Percentiles rank a stretch among this genome's conserved stretches.
phyloP scores from a whole-genome alignment of 92 coral and sea anemone genomes.

The Actinostola sp. region DNA sequence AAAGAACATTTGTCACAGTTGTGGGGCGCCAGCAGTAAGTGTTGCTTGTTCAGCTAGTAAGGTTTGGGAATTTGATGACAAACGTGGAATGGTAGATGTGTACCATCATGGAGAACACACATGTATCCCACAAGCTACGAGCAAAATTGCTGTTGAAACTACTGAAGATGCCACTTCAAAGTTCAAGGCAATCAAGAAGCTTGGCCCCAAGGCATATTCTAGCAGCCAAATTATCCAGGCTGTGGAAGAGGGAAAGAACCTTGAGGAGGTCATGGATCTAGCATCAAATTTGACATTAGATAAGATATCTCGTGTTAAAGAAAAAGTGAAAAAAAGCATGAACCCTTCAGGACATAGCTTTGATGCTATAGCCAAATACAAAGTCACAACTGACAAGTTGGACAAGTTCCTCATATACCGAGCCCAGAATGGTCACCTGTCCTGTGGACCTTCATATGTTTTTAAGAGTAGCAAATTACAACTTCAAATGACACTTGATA shows the following conservation, averaged over 20 bases:
- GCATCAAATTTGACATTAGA: slow-evolving; percentile 51
- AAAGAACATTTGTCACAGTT: too few relatives aligned
- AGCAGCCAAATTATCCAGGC: slow-evolving; percentile 62
- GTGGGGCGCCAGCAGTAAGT: too few relatives aligned
- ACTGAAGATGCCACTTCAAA: slow-evolving; percentile 55
- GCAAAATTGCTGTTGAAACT: slow-evolving; percentile 12
- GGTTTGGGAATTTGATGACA: slow-evolving; percentile 62
- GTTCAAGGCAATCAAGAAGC: slow-evolving; percentile 47
- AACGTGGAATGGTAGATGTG: slow-evolving; percentile 20
- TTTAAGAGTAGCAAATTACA: slow-evolving; percentile 46
- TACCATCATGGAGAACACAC: slow-evolving; percentile 70
- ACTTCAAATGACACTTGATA: slow-evolving; percentile 49
- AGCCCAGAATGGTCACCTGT: slow-evolving; percentile 49
- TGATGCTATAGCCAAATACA: slow-evolving; percentile 62
- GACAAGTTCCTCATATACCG: slow-evolving; percentile 48
- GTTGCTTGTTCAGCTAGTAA: too few relatives aligned
- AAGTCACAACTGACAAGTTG: slow-evolving; percentile 47
- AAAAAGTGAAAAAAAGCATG: slow-evolving; percentile 51
- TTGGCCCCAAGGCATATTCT: slow-evolving; percentile 62
- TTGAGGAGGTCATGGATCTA: slow-evolving; percentile 52
- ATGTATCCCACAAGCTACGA: slow-evolving; percentile 43
- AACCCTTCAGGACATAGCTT: slow-evolving; percentile 60
- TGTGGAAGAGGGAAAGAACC: slow-evolving; percentile 39
- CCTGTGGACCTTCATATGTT: slow-evolving; percentile 40
- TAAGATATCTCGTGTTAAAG: slow-evolving; percentile 27